Evolutionary conservation across 2,113 vertebrate genomes (phyloP).

Genomic region (Aspidoscelis tigris): DNA sequence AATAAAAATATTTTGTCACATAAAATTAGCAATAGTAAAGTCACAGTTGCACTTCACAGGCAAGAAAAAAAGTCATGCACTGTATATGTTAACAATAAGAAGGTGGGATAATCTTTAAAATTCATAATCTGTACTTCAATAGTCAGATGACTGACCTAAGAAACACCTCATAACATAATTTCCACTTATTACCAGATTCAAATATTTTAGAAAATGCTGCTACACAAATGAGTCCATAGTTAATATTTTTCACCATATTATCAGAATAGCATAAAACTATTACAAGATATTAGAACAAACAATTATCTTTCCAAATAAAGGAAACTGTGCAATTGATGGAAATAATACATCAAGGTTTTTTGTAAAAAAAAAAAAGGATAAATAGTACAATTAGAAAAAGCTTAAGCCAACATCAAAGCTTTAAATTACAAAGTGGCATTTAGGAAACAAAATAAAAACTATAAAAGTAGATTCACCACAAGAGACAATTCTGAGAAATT

Average conservation of each 20-base stretch:
- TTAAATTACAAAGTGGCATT: background rate
- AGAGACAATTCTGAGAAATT: background rate
- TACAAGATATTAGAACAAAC: rapidly evolving
- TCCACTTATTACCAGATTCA: slow-evolving; percentile 63
- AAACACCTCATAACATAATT: slow-evolving; percentile 49
- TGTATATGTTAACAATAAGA: background rate
- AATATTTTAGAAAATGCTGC: slow-evolving; percentile 70
- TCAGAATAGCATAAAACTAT: slow-evolving; percentile 19
- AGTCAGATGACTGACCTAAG: slow-evolving; percentile 52
- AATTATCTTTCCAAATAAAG: background rate
- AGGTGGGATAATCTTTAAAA: background rate
- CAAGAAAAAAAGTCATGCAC: too few relatives aligned
- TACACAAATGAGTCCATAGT: slow-evolving; percentile 70
- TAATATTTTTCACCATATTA: slow-evolving; percentile 49
- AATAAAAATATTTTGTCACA: background rate
- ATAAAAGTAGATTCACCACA: background rate
- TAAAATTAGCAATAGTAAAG: background rate
- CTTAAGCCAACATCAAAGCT: background rate
- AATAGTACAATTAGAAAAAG: background rate
- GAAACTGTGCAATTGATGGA: background rate
- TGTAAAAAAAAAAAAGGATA: background rate
- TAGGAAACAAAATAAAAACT: background rate
- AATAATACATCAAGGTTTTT: background rate
- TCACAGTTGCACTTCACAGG: background rate
- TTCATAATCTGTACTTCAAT: slow-evolving; percentile 9